Base-by-base conservation (phyloP, 2,113 vertebrate genomes). In the Patagioenas fasciata region DNA sequence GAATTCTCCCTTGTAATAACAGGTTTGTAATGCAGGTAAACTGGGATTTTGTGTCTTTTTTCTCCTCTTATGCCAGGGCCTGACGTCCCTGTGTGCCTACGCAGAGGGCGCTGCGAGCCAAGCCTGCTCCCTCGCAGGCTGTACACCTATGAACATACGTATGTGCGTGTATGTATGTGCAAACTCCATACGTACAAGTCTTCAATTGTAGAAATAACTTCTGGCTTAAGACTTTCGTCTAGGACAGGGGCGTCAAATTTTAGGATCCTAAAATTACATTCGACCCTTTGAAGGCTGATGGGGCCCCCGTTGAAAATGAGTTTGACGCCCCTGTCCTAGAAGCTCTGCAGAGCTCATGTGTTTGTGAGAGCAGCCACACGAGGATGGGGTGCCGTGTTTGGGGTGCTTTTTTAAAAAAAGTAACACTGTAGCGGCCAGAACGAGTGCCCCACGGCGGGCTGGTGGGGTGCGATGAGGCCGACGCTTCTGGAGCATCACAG, bases 1-100 rank as follows among this genome's bases (percentile, higher is more conserved):
- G 6, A 84, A 8, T 28, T 58, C 2, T 0, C 10, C 18, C 15
- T 14, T 29, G 19, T 11, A 47, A 11, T 0, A 24, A 21, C 0
- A 17, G 23, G 42, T 29, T 34, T 31, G 36, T 23, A 42, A 23
- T 0, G 16, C 6, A 1, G 25, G 31, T 50, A 12, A 61, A 2
- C 1, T 1, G 19, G 8, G 8, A 3, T 26, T 38, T 44, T 15
- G 25, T 12, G n/a, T 8, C 28, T 60, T 61, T 11, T 13, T 13
- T 15, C 20, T 4, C 3, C 29, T 6, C 9, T 2, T 13, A 36
- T 2, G 26, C 26, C 65, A 5, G 21, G 21, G 19, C 44, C 48
- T 44, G 84, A 31, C 28, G 34, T 92, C 88, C 85, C 62, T 5
- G 1, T 2, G 9, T 7, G 6, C 12, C 32, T 11, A 62, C 25